Conservation (phyloP, 2,113 vertebrate species). For the Pedionomus torquatus region DNA sequence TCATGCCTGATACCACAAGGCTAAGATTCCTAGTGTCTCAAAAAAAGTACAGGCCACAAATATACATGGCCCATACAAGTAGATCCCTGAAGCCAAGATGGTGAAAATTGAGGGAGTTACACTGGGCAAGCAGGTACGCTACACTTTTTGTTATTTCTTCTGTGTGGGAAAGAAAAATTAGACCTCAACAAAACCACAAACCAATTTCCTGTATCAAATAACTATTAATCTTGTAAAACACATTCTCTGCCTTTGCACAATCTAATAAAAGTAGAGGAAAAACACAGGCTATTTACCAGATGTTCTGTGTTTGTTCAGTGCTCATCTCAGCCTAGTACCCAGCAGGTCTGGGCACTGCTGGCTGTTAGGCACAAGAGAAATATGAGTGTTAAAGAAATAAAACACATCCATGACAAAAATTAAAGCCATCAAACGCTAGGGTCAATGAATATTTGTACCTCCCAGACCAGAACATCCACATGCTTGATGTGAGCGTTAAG, state of each 20-base stretch:
- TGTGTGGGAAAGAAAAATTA: background rate
- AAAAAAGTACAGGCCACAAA: background rate
- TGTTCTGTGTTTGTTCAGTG: background rate
- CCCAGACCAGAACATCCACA: background rate
- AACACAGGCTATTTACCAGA: fast-evolving
- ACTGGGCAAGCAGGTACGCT: background rate
- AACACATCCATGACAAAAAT: background rate
- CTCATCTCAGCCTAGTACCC: background rate
- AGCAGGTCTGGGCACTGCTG: background rate
- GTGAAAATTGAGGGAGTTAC: background rate
- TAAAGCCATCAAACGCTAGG: background rate
- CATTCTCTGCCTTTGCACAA: background rate
- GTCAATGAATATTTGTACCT: background rate
- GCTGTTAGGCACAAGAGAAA: background rate
- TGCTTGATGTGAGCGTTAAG: fast-evolving
- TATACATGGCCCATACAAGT: fast-evolving
- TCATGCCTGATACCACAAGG: background rate
- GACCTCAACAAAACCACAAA: background rate
- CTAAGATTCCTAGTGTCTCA: background rate
- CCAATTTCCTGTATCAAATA: background rate
- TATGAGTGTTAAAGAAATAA: background rate
- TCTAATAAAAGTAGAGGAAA: background rate
- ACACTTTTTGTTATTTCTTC: background rate
- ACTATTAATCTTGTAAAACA: background rate
- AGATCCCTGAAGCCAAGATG: background rate